Evolutionary conservation across 92 coral and sea anemone species (phyloP).

Genomic region (Desmophyllum pertusum): DNA sequence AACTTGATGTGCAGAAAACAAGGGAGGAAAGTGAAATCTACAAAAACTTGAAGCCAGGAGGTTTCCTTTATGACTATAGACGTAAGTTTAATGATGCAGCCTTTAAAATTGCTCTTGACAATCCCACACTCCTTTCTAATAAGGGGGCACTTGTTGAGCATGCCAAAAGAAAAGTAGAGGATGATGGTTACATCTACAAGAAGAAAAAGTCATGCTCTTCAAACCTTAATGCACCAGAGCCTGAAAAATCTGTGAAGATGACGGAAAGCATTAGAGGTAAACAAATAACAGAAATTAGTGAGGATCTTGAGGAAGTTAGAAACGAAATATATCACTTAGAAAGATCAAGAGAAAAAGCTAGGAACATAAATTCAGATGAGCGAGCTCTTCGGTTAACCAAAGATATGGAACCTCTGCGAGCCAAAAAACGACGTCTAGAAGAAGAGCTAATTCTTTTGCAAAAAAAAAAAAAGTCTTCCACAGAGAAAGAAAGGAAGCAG

Average conservation of each 20-base stretch:
- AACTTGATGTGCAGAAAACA: constrained; percentile 11
- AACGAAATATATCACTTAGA: constrained; percentile 31
- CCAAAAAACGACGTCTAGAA: constrained; percentile 7
- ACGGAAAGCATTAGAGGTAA: constrained; percentile 24
- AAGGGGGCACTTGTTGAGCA: constrained; percentile 30
- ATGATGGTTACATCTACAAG: constrained; percentile 39
- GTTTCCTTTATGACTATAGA: constrained; percentile 37
- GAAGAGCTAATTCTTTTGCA: constrained; percentile 39
- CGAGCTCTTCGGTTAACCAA: not conserved
- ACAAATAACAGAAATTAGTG: constrained; percentile 22
- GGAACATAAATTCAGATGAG: constrained; percentile 2
- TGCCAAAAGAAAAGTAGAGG: constrained; percentile 34
- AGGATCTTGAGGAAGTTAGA: constrained; percentile 48
- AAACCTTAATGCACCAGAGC: constrained; percentile 32
- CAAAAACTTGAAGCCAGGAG: constrained; percentile 17
- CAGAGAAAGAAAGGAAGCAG: constrained; percentile 1
- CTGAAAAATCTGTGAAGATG: constrained; percentile 42
- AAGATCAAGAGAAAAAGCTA: constrained; percentile 1
- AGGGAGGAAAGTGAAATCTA: constrained; percentile 35
- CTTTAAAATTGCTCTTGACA: constrained; percentile 37
- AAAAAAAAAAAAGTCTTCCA: constrained; percentile 11
- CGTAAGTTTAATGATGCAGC: constrained; percentile 46
- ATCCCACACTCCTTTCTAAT: constrained; percentile 18
- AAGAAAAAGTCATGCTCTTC: constrained; percentile 40
- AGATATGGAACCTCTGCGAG: constrained; percentile 5